Evolutionary conservation across 2,888 invertebrate species (phyloP).

Genomic region (Hanleya hanleyi): DNA sequence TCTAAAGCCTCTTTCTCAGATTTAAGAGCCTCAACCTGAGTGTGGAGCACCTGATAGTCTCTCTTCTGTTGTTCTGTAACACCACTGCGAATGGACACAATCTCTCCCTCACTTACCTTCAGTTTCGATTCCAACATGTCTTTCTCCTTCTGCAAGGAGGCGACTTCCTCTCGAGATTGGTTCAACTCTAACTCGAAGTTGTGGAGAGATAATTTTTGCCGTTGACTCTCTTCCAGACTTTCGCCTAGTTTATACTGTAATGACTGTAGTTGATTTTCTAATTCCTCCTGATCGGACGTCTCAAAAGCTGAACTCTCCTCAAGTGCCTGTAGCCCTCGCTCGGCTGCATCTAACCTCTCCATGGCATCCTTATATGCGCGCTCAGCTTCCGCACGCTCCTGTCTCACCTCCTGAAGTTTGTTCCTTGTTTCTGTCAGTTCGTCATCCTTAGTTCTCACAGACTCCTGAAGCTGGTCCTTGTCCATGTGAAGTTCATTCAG

Average conservation of each 20-base stretch:
- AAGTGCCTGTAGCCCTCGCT: not conserved
- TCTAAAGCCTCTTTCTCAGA: conserved; percentile 27
- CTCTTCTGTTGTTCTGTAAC: conserved; percentile 7
- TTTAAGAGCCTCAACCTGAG: conserved; percentile 25
- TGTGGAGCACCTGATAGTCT: conserved; percentile 20
- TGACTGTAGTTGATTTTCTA: not conserved
- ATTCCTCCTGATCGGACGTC: not conserved
- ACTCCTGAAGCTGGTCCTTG: conserved; percentile 56
- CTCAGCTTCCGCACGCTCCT: not conserved
- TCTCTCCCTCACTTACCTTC: conserved; percentile 28
- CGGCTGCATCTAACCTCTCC: conserved; percentile 28
- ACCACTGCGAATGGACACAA: conserved; percentile 4
- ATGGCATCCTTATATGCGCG: conserved; percentile 27
- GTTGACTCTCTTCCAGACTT: not conserved
- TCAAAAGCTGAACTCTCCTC: conserved; percentile 1
- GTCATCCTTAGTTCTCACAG: conserved; percentile 39
- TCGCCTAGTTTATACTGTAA: not conserved
- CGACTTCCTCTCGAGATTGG: conserved; percentile 23
- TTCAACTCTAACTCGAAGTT: conserved; percentile 19
- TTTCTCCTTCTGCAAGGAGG: conserved; percentile 8
- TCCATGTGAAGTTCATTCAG: conserved; percentile 69
- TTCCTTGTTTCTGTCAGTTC: conserved; percentile 41
- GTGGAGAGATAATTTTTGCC: not conserved
- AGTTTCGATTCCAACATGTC: conserved; percentile 19
- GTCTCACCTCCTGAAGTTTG: conserved; percentile 42